Evolutionary conservation across 2,113 vertebrate species (phyloP), one percentile per base, ranked within the genome.

Genomic region (Coregonus clupeaformis): DNA sequence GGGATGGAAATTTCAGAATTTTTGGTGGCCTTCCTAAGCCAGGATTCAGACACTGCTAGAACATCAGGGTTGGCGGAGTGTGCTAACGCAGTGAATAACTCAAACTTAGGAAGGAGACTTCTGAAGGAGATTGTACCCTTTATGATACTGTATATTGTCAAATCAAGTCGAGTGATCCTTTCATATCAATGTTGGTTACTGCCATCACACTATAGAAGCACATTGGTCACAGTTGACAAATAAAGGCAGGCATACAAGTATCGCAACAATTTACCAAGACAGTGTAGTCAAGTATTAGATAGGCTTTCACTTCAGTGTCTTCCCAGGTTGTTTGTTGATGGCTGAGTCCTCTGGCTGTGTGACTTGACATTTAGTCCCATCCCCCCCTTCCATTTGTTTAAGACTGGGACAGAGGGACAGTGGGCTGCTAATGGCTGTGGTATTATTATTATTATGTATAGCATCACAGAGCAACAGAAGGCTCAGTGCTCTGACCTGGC

Each of bases 351-450:
- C 29, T 63, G 25, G 64, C 59, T 7, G 7, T 57, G 25, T 55
- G 13, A 67, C 76, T 57, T 72, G 24, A 64, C 27, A 68, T 78
- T 84, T 87, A 84, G 81, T 81, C 81, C 71, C 24, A 16, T 14
- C 49, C 49, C 12, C 36, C 66, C 5, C 45, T 64, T 74, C 42
- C 74, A 25, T 84, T 79, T 68, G 69, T 77, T 68, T 24, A 72
- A 77, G 82, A 69, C 71, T 55, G 60, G 75, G 75, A 30, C 68
- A 79, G 79, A 49, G 68, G 47, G 49, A 74, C 29, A 52, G 49
- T 18, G 5, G 49, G 49, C 49, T 52, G 52, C 45, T 68, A 68
- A 72, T 49, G 67, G 4, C 4, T 24, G 36, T 45, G 3, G 65
- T 36, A 11, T 32, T 68, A 12, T 25, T 25, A 62, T n/a, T 62